A percentile compares a stretch with the other conserved stretches of the same genome.
Evolutionary conservation across 2,113 vertebrate species (phyloP).

Genomic region (Pavo muticus): DNA sequence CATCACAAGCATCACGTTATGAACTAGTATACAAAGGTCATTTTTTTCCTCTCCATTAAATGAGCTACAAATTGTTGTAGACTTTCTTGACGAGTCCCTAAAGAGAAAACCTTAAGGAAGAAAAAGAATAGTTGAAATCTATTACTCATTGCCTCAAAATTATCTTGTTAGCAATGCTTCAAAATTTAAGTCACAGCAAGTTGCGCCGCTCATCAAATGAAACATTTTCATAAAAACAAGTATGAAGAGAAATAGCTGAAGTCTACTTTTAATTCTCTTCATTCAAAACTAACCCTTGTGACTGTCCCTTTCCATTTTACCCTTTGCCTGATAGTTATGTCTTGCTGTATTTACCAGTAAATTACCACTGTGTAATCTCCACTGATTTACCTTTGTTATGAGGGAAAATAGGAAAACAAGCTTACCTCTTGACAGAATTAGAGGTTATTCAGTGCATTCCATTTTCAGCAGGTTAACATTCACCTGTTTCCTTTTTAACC

Average conservation of each 20-base stretch:
- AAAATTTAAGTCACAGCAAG: neutral
- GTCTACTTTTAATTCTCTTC: neutral
- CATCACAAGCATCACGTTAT: neutral
- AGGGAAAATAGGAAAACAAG: neutral
- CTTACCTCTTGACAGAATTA: neutral
- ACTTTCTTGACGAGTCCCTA: neutral
- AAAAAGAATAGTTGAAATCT: neutral
- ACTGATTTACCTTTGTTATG: neutral
- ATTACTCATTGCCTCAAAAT: neutral
- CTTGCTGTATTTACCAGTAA: neutral
- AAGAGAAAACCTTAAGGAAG: neutral
- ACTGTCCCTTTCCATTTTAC: neutral
- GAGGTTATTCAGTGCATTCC: neutral
- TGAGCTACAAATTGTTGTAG: neutral
- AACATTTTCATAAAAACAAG: neutral
- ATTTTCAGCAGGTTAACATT: neutral
- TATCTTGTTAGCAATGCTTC: neutral
- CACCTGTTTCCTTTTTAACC: neutral
- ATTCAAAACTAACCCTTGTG: neutral
- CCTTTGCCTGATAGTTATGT: neutral
- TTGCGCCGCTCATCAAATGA: neutral
- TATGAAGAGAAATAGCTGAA: neutral
- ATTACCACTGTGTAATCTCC: neutral
- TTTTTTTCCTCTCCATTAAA: neutral
- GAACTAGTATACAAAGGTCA: accelerated